phyloP scores from a whole-genome alignment of 2,113 vertebrate genomes.

The Cranoglanis bouderius region DNA sequence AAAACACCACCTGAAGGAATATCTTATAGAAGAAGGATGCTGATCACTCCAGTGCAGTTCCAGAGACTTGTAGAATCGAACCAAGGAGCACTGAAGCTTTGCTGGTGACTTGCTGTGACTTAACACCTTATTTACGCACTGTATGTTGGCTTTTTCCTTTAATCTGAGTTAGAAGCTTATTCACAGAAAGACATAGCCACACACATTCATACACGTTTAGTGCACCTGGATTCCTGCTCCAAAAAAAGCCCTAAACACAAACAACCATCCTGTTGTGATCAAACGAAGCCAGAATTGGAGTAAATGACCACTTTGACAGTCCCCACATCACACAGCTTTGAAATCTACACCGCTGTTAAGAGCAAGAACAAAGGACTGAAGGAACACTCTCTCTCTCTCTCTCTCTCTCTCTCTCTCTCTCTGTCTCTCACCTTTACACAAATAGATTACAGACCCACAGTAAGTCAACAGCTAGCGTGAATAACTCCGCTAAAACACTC shows the following conservation, averaged over 20 bases:
- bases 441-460: slow-evolving; percentile 38
- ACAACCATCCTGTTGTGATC: slow-evolving; percentile 63
- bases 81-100: background rate
- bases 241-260: slow-evolving; percentile 42
- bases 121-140: background rate
- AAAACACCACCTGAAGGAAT: background rate
- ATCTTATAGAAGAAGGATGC: background rate
- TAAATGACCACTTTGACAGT: slow-evolving; percentile 65
- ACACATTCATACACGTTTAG: slow-evolving; percentile 22
- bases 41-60: background rate
- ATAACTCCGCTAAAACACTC: background rate
- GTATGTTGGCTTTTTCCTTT: background rate
- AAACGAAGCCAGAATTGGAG: slow-evolving; percentile 51
- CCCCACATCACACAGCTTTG: slow-evolving; percentile 50
- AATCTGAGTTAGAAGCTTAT: background rate
- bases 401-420: background rate
- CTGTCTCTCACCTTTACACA: background rate
- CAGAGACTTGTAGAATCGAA: background rate
- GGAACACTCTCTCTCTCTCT: background rate
- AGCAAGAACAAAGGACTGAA: slow-evolving; percentile 42
- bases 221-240: slow-evolving; percentile 24
- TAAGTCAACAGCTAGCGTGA: background rate
- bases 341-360: slow-evolving; percentile 51
- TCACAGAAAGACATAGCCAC: background rate
- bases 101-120: background rate